Evolutionary conservation across 2,113 vertebrate species (phyloP).

Genomic region (Labeo rohita): DNA sequence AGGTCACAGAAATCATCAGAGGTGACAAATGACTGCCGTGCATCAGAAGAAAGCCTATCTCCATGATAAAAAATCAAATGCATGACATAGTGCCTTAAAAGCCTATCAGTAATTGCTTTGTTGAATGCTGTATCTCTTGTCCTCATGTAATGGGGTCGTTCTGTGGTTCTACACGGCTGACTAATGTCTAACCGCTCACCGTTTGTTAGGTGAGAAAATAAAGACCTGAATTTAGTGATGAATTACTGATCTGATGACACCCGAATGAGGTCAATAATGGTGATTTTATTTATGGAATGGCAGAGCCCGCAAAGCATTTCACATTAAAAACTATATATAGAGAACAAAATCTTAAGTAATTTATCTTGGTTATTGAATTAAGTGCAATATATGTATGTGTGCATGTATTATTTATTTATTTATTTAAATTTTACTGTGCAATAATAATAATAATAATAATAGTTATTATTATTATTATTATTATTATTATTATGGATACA

Average conservation of each 20-base stretch:
- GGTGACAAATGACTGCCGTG: conserved; percentile 27
- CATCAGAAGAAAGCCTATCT: conserved; percentile 19
- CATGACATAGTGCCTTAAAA: conserved; percentile 21
- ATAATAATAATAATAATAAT: too few relatives aligned
- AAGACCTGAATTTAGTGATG: not conserved
- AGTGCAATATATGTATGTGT: too few relatives aligned
- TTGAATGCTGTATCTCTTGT: conserved; percentile 19
- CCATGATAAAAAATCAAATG: conserved; percentile 12
- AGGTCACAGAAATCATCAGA: conserved; percentile 40
- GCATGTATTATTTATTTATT: too few relatives aligned
- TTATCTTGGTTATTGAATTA: too few relatives aligned
- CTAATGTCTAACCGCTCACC: not conserved
- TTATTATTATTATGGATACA: too few relatives aligned
- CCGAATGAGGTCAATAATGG: not conserved
- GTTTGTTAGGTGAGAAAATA: not conserved
- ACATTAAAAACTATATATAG: not conserved
- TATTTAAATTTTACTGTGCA: too few relatives aligned
- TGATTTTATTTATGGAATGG: not conserved
- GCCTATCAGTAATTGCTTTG: conserved; percentile 17
- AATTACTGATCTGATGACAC: not conserved
- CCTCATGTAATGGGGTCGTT: conserved; percentile 5
- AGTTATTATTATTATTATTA: too few relatives aligned
- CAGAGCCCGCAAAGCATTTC: not conserved
- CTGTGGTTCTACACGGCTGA: not conserved
- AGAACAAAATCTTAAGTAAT: not conserved